A percentile compares a stretch with the other conserved stretches of the same genome.
Conservation (phyloP, 2,888 invertebrate genomes). For the Eilema depressum region DNA sequence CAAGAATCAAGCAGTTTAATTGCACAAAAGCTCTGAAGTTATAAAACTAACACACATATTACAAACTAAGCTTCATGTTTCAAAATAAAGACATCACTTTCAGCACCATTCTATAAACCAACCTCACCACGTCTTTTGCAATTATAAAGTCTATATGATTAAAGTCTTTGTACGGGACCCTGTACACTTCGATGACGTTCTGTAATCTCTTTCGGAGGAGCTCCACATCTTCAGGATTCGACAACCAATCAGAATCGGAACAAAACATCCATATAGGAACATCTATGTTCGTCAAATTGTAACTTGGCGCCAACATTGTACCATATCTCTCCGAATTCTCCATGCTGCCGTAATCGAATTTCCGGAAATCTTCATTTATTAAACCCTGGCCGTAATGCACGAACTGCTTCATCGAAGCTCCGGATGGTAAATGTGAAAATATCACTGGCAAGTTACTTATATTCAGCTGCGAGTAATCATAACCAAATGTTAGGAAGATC, state of each 20-base stretch:
- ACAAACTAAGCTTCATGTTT: not conserved
- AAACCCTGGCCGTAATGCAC: constrained; percentile 85
- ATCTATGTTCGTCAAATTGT: constrained; percentile 60
- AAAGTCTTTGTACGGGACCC: constrained; percentile 82
- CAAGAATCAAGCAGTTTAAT: not conserved
- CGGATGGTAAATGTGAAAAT: constrained; percentile 84
- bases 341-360: constrained; percentile 67
- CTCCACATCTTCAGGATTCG: constrained; percentile 86
- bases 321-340: constrained; percentile 69
- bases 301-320: constrained; percentile 61
- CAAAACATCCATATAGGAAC: constrained; percentile 72
- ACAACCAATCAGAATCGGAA: constrained; percentile 88
- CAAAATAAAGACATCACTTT: constrained; percentile 7
- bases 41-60: not conserved
- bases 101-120: constrained; percentile 53
- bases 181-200: constrained; percentile 84
- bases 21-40: not conserved
- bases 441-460: constrained; percentile 86
- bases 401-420: constrained; percentile 83
- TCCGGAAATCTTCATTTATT: constrained; percentile 63
- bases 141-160: constrained; percentile 75
- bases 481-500: constrained; percentile 88
- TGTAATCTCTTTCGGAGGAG: not conserved
- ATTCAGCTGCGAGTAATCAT: constrained; percentile 86
- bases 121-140: constrained; percentile 67